These are phyloP conservation scores for Trichoplusia ni DNA, from an alignment of 1,140 invertebrate species.

Conservation along the genomic window DNA sequence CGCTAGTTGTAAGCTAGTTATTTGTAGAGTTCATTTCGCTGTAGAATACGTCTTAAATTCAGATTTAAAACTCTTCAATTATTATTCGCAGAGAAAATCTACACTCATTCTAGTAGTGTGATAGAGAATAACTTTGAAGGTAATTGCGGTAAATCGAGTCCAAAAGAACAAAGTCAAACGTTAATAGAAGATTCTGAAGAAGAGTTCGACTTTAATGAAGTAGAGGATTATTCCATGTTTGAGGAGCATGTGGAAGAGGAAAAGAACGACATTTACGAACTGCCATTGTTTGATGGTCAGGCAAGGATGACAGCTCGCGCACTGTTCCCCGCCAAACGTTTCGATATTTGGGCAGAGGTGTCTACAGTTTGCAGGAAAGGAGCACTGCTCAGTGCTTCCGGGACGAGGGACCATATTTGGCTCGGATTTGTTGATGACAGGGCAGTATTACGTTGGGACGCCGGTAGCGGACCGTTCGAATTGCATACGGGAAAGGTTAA, in stretches of 20 bases:
- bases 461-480: constrained; percentile 65
- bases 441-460: constrained; percentile 65
- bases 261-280: constrained; percentile 57
- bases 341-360: constrained; percentile 77
- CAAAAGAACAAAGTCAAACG: constrained; percentile 11
- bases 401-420: constrained; percentile 73
- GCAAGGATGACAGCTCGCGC: constrained; percentile 62
- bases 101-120: constrained; percentile 43
- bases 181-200: constrained; percentile 40
- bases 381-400: constrained; percentile 66
- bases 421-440: constrained; percentile 64
- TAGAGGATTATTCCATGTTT: constrained; percentile 62
- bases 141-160: constrained; percentile 40
- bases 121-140: constrained; percentile 40
- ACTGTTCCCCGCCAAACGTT: constrained; percentile 66
- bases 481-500: constrained; percentile 62
- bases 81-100: constrained; percentile 67
- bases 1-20: constrained; percentile 55
- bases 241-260: constrained; percentile 66
- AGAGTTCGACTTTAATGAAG: constrained; percentile 58
- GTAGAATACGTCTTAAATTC: constrained; percentile 41
- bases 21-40: constrained; percentile 42
- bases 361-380: constrained; percentile 68
- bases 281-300: constrained; percentile 68
- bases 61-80: constrained; percentile 41